Base-by-base conservation (phyloP, 2,888 invertebrate species). In the Bombylius discolor region DNA sequence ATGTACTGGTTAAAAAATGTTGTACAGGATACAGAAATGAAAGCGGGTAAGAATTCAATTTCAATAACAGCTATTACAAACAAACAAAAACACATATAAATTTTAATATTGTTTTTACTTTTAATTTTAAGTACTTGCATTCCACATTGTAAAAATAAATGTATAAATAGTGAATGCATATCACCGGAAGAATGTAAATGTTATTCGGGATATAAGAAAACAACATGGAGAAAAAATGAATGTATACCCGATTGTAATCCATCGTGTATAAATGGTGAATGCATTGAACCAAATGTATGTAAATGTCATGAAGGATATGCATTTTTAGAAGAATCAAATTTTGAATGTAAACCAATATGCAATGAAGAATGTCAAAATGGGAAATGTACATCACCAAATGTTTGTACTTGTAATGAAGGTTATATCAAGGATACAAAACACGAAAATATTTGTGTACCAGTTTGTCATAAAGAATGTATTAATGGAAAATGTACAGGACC, bases 381-480 rank as follows among this genome's bases (percentile, higher is more conserved):
- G 0, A 65, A 74, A 42, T 84, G 84, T 64, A 73, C 77, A 5
- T 76, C 73, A 4, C 79, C 80, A 1, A 76, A 79, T 53, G 68
- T 74, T 1, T 85, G 85, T 65, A 71, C 69, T 11, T 85, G 85
- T 63, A 68, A 75, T 14, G 63, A 70, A 4, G 82, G 81, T 44
- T 64, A 64, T 39, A 63, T 55, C 4, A 61, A 61, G 14, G 11
- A 34, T 11, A 6, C 9, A 1, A 39, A 33, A 11, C 68, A 34
- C 62, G n/a, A 50, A 4, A 39, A 44, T 23, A 51, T 52, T 4
- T 72, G 72, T 54, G 58, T 65, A 46, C 70, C 71, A 1, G 32
- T 64, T 1, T 71, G 72, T 57, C 64, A 66, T 46, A 66, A 65
- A 6, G 36, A 57, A n/a, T 68, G 71, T 57, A 58, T 62, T 47